Evolutionary conservation across 1,140 invertebrate genomes (phyloP).

Genomic region (Drosophila neocordata): DNA sequence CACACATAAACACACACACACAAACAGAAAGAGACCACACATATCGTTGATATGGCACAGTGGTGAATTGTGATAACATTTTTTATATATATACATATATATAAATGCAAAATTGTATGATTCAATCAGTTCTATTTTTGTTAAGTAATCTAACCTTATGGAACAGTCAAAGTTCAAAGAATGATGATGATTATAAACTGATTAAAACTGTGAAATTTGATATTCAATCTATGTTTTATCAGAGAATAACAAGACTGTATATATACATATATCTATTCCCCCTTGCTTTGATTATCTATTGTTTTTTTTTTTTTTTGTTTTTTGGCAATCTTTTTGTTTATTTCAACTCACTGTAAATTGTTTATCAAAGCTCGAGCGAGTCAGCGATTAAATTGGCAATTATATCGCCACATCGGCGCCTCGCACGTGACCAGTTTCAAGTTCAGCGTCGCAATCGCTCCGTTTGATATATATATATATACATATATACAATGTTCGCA

Average conservation of each 20-base stretch:
- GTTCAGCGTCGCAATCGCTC: conserved; percentile 41
- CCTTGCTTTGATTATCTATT: too few species aligned
- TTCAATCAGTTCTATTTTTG: too few species aligned
- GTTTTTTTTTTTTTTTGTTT: background rate
- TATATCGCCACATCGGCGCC: conserved; percentile 68
- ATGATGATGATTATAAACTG: too few species aligned
- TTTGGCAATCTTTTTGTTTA: background rate
- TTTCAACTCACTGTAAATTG: conserved; percentile 33
- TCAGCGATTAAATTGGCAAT: conserved; percentile 74
- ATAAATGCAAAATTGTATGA: too few species aligned
- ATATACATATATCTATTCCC: too few species aligned
- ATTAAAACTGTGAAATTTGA: too few species aligned
- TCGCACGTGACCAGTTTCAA: conserved; percentile 72
- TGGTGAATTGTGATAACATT: conserved; percentile 1
- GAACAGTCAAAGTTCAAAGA: too few species aligned
- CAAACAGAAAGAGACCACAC: background rate
- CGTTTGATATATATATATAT: too few species aligned
- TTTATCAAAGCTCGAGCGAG: conserved; percentile 56
- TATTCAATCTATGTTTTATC: too few species aligned
- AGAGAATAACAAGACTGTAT: too few species aligned
- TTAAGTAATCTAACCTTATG: too few species aligned
- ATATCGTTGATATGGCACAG: conserved; percentile 12
- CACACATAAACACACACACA: conserved; percentile 27
- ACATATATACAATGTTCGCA: conserved; percentile 14
- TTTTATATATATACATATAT: too few species aligned